Evolutionary conservation across 2,113 vertebrate species (phyloP).

Genomic region (Semicossyphus pulcher): DNA sequence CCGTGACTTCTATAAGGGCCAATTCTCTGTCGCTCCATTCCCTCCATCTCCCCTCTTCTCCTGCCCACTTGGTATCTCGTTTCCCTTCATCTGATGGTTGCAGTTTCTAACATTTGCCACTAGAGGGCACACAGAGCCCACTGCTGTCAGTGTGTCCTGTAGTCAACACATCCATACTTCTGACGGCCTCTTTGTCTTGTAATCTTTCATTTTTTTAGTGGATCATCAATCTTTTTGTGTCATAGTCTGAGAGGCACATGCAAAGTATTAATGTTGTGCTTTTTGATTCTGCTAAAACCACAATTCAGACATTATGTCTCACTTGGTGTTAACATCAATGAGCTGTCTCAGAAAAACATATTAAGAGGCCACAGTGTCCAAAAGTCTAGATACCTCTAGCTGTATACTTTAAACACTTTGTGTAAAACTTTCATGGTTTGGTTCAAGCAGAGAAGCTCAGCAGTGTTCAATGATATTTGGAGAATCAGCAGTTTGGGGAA

Average conservation of each 20-base stretch:
- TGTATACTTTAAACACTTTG: background rate
- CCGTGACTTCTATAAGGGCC: constrained; percentile 87
- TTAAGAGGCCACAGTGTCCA: background rate
- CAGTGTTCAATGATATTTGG: background rate
- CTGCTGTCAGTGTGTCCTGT: background rate
- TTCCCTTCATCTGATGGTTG: constrained; percentile 26
- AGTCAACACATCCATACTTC: constrained; percentile 23
- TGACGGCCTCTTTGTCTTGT: constrained; percentile 30
- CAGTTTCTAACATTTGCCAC: constrained; percentile 51
- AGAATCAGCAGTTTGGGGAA: background rate
- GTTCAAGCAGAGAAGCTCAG: background rate
- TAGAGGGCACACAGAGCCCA: constrained; percentile 77
- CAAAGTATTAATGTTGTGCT: constrained; percentile 39
- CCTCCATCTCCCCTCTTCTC: constrained; percentile 30
- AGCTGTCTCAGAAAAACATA: constrained; percentile 5
- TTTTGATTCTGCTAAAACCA: constrained; percentile 39
- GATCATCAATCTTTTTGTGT: constrained; percentile 48
- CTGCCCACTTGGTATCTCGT: constrained; percentile 22
- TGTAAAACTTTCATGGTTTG: background rate
- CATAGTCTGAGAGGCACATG: constrained; percentile 41
- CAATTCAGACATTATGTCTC: constrained; percentile 17
- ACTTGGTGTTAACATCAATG: background rate
- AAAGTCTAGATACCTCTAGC: background rate
- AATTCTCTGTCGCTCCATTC: constrained; percentile 67
- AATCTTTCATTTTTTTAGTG: constrained; percentile 10